These are phyloP conservation scores for mouse (Mus musculus) DNA, from an alignment of 2,113 vertebrate genomes.

Conservation along the genomic window DNA sequence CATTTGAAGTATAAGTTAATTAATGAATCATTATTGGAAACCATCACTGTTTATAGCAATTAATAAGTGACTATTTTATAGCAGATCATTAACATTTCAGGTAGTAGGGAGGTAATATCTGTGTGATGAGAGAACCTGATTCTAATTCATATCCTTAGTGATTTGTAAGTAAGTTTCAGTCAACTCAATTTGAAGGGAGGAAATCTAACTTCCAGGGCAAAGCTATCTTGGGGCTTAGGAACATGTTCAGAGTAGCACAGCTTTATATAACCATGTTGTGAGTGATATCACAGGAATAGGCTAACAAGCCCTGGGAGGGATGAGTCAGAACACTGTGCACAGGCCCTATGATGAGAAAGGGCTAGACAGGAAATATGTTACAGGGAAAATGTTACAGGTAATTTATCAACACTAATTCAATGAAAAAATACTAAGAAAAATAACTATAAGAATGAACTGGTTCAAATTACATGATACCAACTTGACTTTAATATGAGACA, in stretches of 20 bases:
- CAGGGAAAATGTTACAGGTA: background rate
- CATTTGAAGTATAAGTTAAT: background rate
- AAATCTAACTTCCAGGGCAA: background rate
- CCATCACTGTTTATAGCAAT: background rate
- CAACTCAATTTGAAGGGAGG: background rate
- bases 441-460: background rate
- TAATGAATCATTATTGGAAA: background rate
- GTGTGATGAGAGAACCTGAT: background rate
- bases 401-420: background rate
- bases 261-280: background rate
- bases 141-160: background rate
- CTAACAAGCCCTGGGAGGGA: background rate
- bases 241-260: background rate
- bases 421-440: background rate
- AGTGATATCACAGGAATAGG: background rate
- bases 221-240: background rate
- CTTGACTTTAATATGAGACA: background rate
- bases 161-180: background rate
- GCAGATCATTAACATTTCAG: background rate
- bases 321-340: background rate
- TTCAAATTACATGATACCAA: background rate
- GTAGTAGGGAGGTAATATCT: background rate
- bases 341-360: background rate
- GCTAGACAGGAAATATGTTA: background rate
- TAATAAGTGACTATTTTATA: background rate